These are phyloP conservation scores for Cyprinodon tularosa DNA, from an alignment of 2,113 vertebrate species.

Conservation along the genomic window DNA sequence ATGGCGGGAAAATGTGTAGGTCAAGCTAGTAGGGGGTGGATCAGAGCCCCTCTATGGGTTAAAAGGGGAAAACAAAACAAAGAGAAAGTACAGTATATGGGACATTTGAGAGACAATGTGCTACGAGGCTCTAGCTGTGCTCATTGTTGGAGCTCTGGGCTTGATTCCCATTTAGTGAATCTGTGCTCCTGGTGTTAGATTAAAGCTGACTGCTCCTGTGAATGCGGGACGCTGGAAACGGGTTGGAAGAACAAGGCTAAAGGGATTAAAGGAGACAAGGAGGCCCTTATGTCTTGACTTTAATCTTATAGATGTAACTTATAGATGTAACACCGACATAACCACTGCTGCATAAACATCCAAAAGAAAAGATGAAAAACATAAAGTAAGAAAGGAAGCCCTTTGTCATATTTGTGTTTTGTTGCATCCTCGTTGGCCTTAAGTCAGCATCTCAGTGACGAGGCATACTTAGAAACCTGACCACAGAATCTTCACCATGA, in stretches of 20 bases:
- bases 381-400: conserved; percentile 25
- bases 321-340: conserved; percentile 30
- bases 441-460: conserved; percentile 15
- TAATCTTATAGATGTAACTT: conserved; percentile 35
- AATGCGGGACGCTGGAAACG: conserved; percentile 29
- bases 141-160: conserved; percentile 53
- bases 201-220: conserved; percentile 42
- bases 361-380: conserved; percentile 6
- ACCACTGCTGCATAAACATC: conserved; percentile 21
- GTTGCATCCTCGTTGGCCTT: conserved; percentile 9
- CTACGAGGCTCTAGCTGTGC: conserved; percentile 64
- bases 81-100: conserved; percentile 48
- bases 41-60: conserved; percentile 21
- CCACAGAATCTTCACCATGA: conserved; percentile 11
- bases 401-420: conserved; percentile 16
- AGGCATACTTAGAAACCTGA: conserved; percentile 17
- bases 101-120: conserved; percentile 58
- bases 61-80: conserved; percentile 26
- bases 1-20: conserved; percentile 51
- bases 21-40: conserved; percentile 20
- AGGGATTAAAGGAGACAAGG: conserved; percentile 34
- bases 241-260: conserved; percentile 20
- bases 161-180: conserved; percentile 58
- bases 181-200: conserved; percentile 49
- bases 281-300: conserved; percentile 50